Evolutionary conservation across 2,797 vertebrate species (phyloP), one percentile per base, ranked within the genome.

Genomic region (Eospalax fontanierii): DNA sequence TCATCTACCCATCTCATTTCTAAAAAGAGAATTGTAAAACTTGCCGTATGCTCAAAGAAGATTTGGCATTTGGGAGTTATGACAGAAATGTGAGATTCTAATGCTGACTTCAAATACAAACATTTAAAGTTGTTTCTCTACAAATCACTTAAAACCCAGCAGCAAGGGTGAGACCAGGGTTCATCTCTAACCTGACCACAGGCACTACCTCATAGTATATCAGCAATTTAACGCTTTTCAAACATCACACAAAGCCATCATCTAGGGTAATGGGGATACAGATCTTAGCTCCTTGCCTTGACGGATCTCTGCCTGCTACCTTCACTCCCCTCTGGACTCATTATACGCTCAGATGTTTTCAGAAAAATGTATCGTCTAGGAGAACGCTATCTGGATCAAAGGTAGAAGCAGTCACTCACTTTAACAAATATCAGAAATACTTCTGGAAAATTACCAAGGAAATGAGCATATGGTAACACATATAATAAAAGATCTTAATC

Each of bases 171-270:
- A 97, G 96, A 91, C 87, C 78, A 78, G 71, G 8, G 96, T 98
- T 96, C 97, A 95, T 97, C 97, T 97, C 94, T 57, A 84, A 81
- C 87, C 88, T 96, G 96, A 98, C 98, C 98, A 98, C 88, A 98
- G 97, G 97, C 95, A 97, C 97, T 98, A 95, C 96, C 98, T 98
- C 98, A 98, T 89, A 95, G 93, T 93, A 97, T 96, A 97, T 97
- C 96, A 96, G 97, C 96, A 98, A 98, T 99, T 98, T 98, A 98
- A 98, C 12, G 96, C 97, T 98, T 98, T 98, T 99, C 98, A 98
- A 98, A 97, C 95, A 97, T 96, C 92, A 97, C 95, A 97, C 93
- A 98, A 97, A 93, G 90, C 98, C 97, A 98, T 98, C 98, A 98
- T 98, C 98, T 98, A 98, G 96, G 98, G 96, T 97, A 98, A 98